phyloP scores from a whole-genome alignment of 2,113 vertebrate species.

The Pardalotus punctatus region DNA sequence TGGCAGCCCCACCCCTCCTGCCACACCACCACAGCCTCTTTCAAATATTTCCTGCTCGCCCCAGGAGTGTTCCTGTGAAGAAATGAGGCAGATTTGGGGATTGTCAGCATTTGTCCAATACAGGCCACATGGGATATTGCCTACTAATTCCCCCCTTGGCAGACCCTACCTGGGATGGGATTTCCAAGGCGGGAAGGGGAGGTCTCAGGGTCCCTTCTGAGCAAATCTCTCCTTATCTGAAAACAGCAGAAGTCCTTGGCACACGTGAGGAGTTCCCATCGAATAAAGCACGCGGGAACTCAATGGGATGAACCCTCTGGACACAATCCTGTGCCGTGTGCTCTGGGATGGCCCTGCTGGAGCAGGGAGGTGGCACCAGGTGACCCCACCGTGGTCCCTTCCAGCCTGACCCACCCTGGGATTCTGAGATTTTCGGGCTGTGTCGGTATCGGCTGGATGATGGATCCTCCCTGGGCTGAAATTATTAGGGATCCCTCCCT shows the following conservation, averaged over 20 bases:
- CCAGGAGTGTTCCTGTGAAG: not conserved
- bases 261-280: not conserved
- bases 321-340: not conserved
- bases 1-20: not conserved
- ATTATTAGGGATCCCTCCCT: not conserved
- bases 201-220: not conserved
- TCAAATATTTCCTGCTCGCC: not conserved
- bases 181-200: not conserved
- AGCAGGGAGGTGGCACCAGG: not conserved
- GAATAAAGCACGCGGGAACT: not conserved
- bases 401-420: not conserved
- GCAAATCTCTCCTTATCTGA: not conserved
- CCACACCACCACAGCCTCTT: fast-evolving
- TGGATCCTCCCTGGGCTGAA: not conserved
- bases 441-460: not conserved
- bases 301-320: not conserved
- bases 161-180: not conserved
- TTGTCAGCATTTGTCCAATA: not conserved
- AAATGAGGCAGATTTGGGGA: not conserved
- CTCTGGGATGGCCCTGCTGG: not conserved
- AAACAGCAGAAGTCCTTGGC: not conserved
- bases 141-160: fast-evolving
- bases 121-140: not conserved
- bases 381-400: not conserved
- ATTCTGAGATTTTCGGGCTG: not conserved